Base-by-base conservation (phyloP, 1,140 invertebrate genomes). In the Leptestheria dahalacensis region DNA sequence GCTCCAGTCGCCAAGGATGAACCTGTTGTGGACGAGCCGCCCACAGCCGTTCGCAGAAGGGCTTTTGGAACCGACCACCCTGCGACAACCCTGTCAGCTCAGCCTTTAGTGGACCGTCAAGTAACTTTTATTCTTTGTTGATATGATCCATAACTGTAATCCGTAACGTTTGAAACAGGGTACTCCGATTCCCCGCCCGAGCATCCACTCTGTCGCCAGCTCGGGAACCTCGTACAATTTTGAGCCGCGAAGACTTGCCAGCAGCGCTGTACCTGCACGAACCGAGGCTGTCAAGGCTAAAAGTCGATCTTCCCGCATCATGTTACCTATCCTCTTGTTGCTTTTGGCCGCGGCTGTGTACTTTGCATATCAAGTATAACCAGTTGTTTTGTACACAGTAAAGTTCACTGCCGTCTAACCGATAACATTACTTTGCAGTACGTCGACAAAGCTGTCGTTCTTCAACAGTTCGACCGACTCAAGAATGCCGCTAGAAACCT, bases 101-200 rank as follows among this genome's bases (percentile, higher is more conserved):
- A 51, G 18, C 58, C 58, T n/a, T 41, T 60, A 20, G 58, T 60
- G 9, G 58, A 60, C 11, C 58, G 58, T 10, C 58, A 55, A 20
- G 53, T 55, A 1, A 29, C 33, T 55, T 55, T 1, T 55, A 18
- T 55, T 18, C 3, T 15, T 55, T 55, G 33, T 15, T 15, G 15
- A n/a, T n/a, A n/a, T n/a, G n/a, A n/a, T n/a, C n/a, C n/a, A n/a
- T n/a, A n/a, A n/a, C n/a, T n/a, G n/a, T n/a, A n/a, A n/a, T n/a
- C n/a, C n/a, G n/a, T n/a, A n/a, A n/a, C n/a, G 15, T 41, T 41
- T 41, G 33, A 15, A 9, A 41, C 33, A 60, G 58, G 58, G 58
- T 33, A 60, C 58, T n/a, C 58, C 58, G 25, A 60, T 41, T 33
- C 58, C 58, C 6, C 24, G 58, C 2, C 49, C 49, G 41, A 60